These are phyloP conservation scores for Cydia splendana DNA, from an alignment of 1,140 invertebrate genomes.

Conservation along the genomic window DNA sequence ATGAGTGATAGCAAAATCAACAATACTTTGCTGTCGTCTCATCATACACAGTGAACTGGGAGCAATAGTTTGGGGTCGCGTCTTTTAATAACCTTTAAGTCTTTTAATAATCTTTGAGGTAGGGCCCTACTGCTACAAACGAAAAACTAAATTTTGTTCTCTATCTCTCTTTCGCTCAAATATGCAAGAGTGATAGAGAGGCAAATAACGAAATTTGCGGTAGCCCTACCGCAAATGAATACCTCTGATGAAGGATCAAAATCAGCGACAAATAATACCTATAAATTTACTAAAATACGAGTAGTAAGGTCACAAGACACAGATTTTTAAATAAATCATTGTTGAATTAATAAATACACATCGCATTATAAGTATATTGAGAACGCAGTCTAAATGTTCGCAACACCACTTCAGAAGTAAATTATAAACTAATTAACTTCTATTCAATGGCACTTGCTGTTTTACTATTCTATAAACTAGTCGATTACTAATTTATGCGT, in stretches of 20 bases:
- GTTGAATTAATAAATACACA: background rate
- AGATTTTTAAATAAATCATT: background rate
- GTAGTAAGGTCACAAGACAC: background rate
- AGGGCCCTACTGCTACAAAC: background rate
- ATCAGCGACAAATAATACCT: background rate
- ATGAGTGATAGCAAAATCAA: background rate
- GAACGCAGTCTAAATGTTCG: slow-evolving; percentile 53
- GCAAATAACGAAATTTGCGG: no score
- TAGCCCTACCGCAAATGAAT: no score
- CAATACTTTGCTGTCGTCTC: slow-evolving; percentile 9
- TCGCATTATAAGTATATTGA: slow-evolving; percentile 39
- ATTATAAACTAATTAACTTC: slow-evolving; percentile 58
- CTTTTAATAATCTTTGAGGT: no score
- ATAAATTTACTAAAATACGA: background rate
- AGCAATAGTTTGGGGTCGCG: background rate
- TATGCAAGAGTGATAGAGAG: no score
- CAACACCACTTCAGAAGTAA: slow-evolving; percentile 57
- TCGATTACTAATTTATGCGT: slow-evolving; percentile 57
- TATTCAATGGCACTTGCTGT: slow-evolving; percentile 60
- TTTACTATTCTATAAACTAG: slow-evolving; percentile 42
- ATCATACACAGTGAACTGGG: background rate
- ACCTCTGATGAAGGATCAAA: background rate
- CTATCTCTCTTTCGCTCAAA: no score
- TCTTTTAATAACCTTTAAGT: no score
- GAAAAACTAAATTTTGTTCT: no score